These are phyloP conservation scores for Todus mexicanus DNA, from an alignment of 2,797 vertebrate genomes.

Conservation along the genomic window DNA sequence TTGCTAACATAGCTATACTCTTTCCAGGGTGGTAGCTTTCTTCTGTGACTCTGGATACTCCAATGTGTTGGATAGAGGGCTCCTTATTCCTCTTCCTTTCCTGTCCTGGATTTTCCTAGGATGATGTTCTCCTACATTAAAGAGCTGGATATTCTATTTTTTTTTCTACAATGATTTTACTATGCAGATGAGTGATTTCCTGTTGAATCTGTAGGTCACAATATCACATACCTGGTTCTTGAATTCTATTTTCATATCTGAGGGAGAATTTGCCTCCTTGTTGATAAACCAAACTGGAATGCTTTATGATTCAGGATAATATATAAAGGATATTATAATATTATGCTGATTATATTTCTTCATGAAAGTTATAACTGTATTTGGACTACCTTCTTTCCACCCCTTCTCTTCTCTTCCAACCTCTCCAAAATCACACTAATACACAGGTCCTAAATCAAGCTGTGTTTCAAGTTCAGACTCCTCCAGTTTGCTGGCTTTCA, in stretches of 20 bases:
- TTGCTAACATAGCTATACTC: background rate
- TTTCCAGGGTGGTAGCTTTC: background rate
- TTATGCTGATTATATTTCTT: background rate
- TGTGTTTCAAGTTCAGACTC: background rate
- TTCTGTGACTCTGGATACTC: background rate
- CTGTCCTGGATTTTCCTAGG: background rate
- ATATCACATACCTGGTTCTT: background rate
- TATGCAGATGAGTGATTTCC: background rate
- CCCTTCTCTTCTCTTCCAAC: background rate
- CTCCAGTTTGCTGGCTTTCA: slow-evolving; percentile 32
- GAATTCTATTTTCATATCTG: background rate
- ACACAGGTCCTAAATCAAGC: background rate
- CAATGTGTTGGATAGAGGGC: fast-evolving
- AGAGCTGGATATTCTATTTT: background rate
- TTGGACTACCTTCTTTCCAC: background rate
- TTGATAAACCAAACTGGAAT: background rate
- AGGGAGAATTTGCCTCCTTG: background rate
- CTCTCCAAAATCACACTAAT: background rate
- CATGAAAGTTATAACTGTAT: background rate
- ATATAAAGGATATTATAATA: background rate
- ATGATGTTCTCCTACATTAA: background rate
- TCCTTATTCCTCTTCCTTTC: background rate
- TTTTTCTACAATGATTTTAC: background rate
- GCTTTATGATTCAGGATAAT: background rate
- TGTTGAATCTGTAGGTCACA: background rate